These are phyloP conservation scores for Myiopsitta monachus DNA, from an alignment of 2,113 vertebrate species.

Conservation along the genomic window DNA sequence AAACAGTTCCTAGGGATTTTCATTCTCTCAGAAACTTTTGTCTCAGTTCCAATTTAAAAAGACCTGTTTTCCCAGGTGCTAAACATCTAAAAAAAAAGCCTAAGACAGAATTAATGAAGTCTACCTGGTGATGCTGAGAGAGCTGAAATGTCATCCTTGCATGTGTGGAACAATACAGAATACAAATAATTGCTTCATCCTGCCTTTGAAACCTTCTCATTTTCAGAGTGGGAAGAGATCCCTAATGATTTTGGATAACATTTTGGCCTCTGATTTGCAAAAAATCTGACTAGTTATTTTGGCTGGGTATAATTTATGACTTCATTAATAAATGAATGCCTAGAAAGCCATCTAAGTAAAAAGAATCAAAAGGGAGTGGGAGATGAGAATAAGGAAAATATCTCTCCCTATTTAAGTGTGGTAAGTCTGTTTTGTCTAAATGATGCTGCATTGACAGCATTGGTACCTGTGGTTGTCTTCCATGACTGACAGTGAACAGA, in stretches of 20 bases:
- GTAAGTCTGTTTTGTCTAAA: neutral
- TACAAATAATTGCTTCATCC: neutral
- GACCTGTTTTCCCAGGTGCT: neutral
- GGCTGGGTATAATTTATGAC: neutral
- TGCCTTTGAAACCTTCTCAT: neutral
- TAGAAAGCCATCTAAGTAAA: neutral
- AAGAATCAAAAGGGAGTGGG: neutral
- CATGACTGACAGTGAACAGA: neutral
- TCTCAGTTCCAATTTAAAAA: neutral
- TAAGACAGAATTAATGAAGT: neutral
- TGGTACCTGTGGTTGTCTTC: neutral
- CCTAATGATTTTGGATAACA: neutral
- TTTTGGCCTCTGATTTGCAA: neutral
- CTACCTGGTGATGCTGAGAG: neutral
- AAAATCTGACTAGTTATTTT: neutral
- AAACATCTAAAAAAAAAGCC: neutral
- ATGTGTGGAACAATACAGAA: neutral
- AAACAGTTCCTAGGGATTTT: neutral
- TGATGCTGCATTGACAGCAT: neutral
- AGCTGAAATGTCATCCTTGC: neutral
- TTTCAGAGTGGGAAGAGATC: neutral
- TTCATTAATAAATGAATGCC: neutral
- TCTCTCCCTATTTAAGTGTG: neutral
- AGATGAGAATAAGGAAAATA: neutral
- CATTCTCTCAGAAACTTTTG: neutral